Evolutionary conservation across 2,797 vertebrate genomes (phyloP), one percentile per base, ranked within the genome.

Genomic region (Lycodopsis pacificus): DNA sequence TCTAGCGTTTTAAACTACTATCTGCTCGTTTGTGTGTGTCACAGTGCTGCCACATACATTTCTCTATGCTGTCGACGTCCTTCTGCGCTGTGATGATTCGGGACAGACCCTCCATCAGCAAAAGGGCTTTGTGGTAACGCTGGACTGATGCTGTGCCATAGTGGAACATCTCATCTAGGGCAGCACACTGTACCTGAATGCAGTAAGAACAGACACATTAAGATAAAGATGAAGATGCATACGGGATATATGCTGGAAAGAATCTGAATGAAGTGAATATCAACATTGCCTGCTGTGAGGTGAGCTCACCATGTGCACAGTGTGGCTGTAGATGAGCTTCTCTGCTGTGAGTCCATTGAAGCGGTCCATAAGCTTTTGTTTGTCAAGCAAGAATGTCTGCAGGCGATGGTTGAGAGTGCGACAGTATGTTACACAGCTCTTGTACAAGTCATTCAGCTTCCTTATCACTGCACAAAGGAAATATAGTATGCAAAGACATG

Each of bases 81-180:
- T 94, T 93, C 87, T 95, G 96, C 59, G 97, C 97, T 0, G 95
- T 95, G 76, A 99, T 95, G 87, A 97, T 95, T 74, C 95, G 95
- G 56, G 97, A 95, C 42, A 99, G 94, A 17, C 98, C 98, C 86
- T 99, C 98, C 97, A 99, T 96, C 63, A 99, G 94, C 80, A 99
- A 92, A 73, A 99, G 92, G 20, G 98, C 97, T 88, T 97, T 98
- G 73, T 98, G 96, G 91, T 99, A 99, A 81, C 97, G 95, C 73
- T 97, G 96, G 5, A 95, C 88, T 0, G 97, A 98, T 38, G 96
- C 94, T 73, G 96, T 94, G 14, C 96, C 95, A 54, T 94, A 95
- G 80, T 98, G 97, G 89, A 99, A 99, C 98, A 99, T 99, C 94
- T 99, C 98, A 54, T 99, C 98, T 78, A 99, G 91, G 7, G 98